Evolutionary conservation across 2,797 vertebrate genomes (phyloP), one percentile per base, ranked within the genome.

Genomic region (Orientallactaga sibirica): DNA sequence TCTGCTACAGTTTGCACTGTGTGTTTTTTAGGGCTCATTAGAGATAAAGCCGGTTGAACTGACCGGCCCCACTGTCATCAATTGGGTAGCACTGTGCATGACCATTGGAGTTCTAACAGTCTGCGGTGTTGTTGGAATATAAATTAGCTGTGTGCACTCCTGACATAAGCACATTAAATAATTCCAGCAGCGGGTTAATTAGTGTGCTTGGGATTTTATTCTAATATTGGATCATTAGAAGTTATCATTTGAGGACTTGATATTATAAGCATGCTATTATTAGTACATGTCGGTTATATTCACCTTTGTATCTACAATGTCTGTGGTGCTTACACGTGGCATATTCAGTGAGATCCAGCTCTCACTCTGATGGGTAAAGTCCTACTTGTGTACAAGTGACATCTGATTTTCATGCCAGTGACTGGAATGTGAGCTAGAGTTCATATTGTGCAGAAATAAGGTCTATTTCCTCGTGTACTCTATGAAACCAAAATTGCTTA

Each of bases 151-250:
- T 82, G 7, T 37, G 83, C 86, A 12, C 70, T 95, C 78, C 94
- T 96, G 95, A 77, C 18, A 1, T 86, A 79, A 86, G n/a, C n/a
- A 77, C 62, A n/a, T 90, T 95, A 92, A 95, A 89, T 87, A 96
- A 94, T 80, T 86, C 27, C 33, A 75, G 75, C 62, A 77, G 76
- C 78, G 86, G 77, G 74, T 88, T 64, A 95, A 70, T 20, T 86
- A 79, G 77, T 73, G 55, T 97, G 91, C 71, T 95, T 94, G 71
- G 74, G 37, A 67, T 92, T 88, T 95, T 64, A 78, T 97, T 95
- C 89, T n/a, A 95, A 95, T 93, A 71, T 48, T 90, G 77, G 86
- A 78, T 96, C 93, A 93, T 52, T 64, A 82, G 87, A 41, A 66
- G 88, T 94, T n/a, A 37, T 5, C 94, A 90, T 94, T 91, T 73